Evolutionary conservation across 64 coral and sea anemone species (phyloP), one percentile per base, ranked within the genome.

Genomic region (Anthopleura sola): DNA sequence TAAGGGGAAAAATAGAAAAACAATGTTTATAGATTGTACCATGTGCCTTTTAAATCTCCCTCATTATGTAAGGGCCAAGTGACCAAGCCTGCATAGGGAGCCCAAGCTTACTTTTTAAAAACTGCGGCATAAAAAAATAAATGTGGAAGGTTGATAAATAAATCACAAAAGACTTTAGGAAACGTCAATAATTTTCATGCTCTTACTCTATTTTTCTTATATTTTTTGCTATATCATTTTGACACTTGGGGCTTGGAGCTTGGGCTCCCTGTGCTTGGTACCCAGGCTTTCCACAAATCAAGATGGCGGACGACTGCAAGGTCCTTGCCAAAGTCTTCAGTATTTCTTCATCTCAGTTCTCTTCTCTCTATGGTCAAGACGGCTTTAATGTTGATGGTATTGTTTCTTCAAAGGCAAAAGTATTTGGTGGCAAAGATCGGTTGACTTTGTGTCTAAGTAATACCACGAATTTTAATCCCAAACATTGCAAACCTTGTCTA

Each of bases 331-430:
- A 46, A 48, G 68, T 90, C 26, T 83, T 16, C 66, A 28, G n/a
- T 23, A 54, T 83, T 90, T 90, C 82, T 23, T 28, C 16, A 21
- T 19, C 56, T 32, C n/a, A 75, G 18, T 78, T 84, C 57, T 31
- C 20, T 19, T 75, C 81, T 34, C 40, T 76, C 2, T 40, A 29
- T 37, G 28, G 1, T 3, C 82, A 33, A 53, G 46, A 83, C n/a
- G 46, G 68, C 21, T 49, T 23, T 19, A 74, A 82, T 7, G 15
- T 55, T 7, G 80, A 89, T 5, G 87, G 78, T 0, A 38, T 89
- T 1, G 18, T 89, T 71, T 89, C 60, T 75, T 11, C 37, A 74
- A 9, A 14, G 82, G 44, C 38, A 74, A 34, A 19, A 14, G 8
- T 74, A 20, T 83, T 50, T 34, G 29, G 31, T 33, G 66, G 29